Conservation (phyloP, 2,888 invertebrate genomes). For the Thymelicus acteon region DNA sequence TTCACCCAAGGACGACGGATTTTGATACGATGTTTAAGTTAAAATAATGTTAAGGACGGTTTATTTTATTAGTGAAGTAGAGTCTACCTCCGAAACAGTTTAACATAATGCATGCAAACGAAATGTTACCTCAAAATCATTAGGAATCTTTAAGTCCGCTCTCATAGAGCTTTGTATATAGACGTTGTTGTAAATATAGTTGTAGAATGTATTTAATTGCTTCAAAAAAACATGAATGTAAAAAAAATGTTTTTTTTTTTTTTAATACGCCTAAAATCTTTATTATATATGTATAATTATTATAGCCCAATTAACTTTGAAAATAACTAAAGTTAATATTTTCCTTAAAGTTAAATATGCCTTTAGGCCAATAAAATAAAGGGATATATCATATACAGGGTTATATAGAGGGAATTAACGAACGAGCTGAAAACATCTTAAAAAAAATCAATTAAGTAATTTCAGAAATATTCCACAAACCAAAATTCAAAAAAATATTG, state of each 20-base stretch:
- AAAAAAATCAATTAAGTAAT: too few relatives aligned
- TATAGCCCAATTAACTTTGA: neutral
- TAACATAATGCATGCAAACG: constrained; percentile 21
- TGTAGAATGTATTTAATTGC: constrained; percentile 7
- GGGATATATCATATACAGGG: too few relatives aligned
- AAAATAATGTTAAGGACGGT: neutral
- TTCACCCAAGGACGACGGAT: neutral
- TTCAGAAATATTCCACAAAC: too few relatives aligned
- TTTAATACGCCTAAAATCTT: too few relatives aligned
- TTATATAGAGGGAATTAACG: too few relatives aligned
- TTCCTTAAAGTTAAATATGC: too few relatives aligned
- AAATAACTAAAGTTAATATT: too few relatives aligned
- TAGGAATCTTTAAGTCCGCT: constrained; percentile 50
- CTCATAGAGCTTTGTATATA: constrained; percentile 59
- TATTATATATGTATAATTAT: too few relatives aligned
- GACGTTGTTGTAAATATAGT: constrained; percentile 37
- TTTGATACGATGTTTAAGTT: neutral
- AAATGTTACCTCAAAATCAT: constrained; percentile 40
- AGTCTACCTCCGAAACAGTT: constrained; percentile 16
- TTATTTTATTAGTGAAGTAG: neutral
- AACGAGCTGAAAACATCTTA: too few relatives aligned
- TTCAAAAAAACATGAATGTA: constrained; percentile 2
- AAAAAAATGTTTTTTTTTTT: neutral
- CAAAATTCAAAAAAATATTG: too few relatives aligned
- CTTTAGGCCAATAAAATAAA: too few relatives aligned